Evolutionary conservation across 2,888 invertebrate genomes (phyloP).

Genomic region (Drosophila emarginata): DNA sequence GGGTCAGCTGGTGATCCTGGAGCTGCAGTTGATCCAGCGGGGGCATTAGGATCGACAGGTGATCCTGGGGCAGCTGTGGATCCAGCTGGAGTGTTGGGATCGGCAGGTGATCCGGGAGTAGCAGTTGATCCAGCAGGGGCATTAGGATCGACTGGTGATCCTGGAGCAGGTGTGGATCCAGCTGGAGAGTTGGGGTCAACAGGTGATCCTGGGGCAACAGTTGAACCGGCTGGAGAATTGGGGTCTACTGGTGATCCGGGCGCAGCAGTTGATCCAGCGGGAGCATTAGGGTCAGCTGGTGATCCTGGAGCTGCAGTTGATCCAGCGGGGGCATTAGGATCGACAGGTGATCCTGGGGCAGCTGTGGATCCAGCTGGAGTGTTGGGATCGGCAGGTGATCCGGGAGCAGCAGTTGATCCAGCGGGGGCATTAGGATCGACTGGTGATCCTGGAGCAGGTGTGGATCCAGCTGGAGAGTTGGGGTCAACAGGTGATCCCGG

Average conservation of each 20-base stretch:
- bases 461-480: neutral
- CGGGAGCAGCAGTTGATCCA: constrained; percentile 3
- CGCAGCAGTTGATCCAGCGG: constrained; percentile 14
- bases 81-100: constrained; percentile 28
- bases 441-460: neutral
- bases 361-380: constrained; percentile 7
- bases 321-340: constrained; percentile 22
- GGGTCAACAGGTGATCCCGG: constrained; percentile 15
- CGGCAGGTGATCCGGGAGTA: neutral
- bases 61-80: constrained; percentile 27
- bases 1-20: constrained; percentile 27
- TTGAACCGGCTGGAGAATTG: constrained; percentile 16
- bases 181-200: constrained; percentile 18
- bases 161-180: constrained; percentile 9
- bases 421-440: constrained; percentile 14
- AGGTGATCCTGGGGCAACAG: constrained; percentile 1
- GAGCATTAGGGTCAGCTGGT: constrained; percentile 20
- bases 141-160: constrained; percentile 29
- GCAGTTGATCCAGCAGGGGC: constrained; percentile 27
- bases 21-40: constrained; percentile 19
- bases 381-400: neutral
- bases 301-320: constrained; percentile 16
- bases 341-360: constrained; percentile 10
- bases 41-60: constrained; percentile 24
- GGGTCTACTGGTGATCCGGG: constrained; percentile 3